Evolutionary conservation across 2,888 invertebrate species (phyloP), one percentile per base, ranked within the genome.

Genomic region (Amaurobius ferox): DNA sequence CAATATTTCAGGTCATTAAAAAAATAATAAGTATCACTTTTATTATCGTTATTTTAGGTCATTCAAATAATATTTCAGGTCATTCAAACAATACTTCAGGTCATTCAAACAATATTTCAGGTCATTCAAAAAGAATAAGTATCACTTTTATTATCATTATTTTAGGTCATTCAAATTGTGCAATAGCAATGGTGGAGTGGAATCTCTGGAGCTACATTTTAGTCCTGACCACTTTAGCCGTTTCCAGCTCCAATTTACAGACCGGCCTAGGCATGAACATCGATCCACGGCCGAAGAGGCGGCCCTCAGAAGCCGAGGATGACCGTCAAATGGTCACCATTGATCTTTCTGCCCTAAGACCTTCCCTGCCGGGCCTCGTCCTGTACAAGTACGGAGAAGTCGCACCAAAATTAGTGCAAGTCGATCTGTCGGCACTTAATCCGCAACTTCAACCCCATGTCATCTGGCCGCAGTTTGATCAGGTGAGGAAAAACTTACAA

Each of bases 401-500:
- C 0, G 78, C 85, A 0, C 85, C 85, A 2, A 86, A 86, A 64
- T 40, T 86, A 26, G 85, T 86, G 13, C 85, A 86, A 29, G 79
- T 86, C 11, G 85, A 86, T 9, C 32, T 86, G 13, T 55, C 85
- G 0, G 29, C 73, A 5, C 68, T 86, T 3, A 86, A 86, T 39
- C 85, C 85, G 1, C 67, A 39, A 9, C 19, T 86, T 40, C 78
- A 86, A 40, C 85, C 85, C 0, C 85, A 86, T 29, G 79, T 86
- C 30, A 79, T 86, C 9, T 86, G 85, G 85, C 85, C 85, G 13
- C 78, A 86, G 48, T 86, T 86, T 30, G 40, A 68, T 39, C 67
- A 73, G 68, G 83, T 85, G 28, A 77, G 77, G 2, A n/a, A n/a
- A n/a, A n/a, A n/a, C n/a, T n/a, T n/a, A n/a, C n/a, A n/a, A n/a